These are phyloP conservation scores for Pygocentrus nattereri DNA, from an alignment of 2,797 vertebrate species.

Conservation along the genomic window DNA sequence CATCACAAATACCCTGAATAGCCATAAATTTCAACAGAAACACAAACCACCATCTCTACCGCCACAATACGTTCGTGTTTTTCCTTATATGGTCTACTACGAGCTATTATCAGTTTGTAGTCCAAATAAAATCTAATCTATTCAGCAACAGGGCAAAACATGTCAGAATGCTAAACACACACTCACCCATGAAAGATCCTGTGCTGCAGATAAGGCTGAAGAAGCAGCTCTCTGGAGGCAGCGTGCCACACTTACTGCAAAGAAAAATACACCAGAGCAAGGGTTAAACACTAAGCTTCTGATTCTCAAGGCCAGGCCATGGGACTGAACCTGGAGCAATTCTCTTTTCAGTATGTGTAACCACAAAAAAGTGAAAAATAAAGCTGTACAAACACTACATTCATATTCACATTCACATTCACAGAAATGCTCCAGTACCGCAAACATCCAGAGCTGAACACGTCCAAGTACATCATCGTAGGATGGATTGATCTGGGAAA, in stretches of 20 bases:
- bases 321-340: neutral
- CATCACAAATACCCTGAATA: neutral
- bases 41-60: neutral
- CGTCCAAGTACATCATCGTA: neutral
- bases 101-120: neutral
- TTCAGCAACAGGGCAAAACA: neutral
- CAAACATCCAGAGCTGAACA: conserved; percentile 11
- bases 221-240: conserved; percentile 91
- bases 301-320: neutral
- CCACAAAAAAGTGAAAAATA: neutral
- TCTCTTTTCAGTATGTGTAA: neutral
- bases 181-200: conserved; percentile 88
- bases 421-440: too few species aligned
- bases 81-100: neutral
- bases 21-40: neutral
- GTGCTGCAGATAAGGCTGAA: conserved; percentile 92
- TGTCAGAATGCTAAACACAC: conserved; percentile 16
- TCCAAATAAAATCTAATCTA: neutral
- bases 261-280: conserved; percentile 48
- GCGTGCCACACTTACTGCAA: conserved; percentile 87
- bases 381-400: neutral
- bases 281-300: conserved; percentile 33
- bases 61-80: neutral
- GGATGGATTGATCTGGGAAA: too few species aligned
- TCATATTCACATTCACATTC: neutral